phyloP scores from a whole-genome alignment of 2,888 invertebrate species.

The Serrognathus titanus region DNA sequence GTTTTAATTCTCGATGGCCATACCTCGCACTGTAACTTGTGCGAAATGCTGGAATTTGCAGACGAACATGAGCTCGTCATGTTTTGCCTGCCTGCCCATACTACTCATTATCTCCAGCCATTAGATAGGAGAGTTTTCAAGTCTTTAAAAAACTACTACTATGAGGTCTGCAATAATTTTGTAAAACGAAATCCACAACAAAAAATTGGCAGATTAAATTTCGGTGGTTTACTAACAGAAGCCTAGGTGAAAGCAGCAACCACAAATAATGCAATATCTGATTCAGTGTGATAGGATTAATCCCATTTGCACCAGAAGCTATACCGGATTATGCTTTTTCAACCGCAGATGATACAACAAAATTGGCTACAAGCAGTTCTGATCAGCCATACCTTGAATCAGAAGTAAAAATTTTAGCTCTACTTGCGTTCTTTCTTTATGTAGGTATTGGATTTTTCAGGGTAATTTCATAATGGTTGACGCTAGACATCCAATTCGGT shows the following conservation, averaged over 20 bases:
- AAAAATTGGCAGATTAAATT: constrained; percentile 21
- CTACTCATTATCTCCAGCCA: constrained; percentile 33
- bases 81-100: constrained; percentile 34
- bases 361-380: too few relatives aligned
- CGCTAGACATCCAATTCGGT: too few relatives aligned
- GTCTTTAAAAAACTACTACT: constrained; percentile 29
- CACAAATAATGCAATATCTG: too few relatives aligned
- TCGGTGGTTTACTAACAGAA: constrained; percentile 20
- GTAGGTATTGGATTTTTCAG: too few relatives aligned
- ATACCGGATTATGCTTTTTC: too few relatives aligned
- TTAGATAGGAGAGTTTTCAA: constrained; percentile 32
- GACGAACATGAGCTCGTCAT: constrained; percentile 31
- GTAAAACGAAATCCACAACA: constrained; percentile 22
- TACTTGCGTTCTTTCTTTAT: too few relatives aligned
- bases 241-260: constrained; percentile 20
- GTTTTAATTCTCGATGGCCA: constrained; percentile 36
- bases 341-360: too few relatives aligned
- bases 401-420: too few relatives aligned
- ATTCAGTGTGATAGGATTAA: too few relatives aligned
- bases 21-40: constrained; percentile 27
- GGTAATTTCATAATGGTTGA: too few relatives aligned
- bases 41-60: constrained; percentile 26
- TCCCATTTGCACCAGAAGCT: too few relatives aligned
- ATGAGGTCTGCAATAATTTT: constrained; percentile 19
- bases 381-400: too few relatives aligned